Evolutionary conservation across 2,113 vertebrate genomes (phyloP), one percentile per base, ranked within the genome.

Genomic region (Mystacornis crossleyi): DNA sequence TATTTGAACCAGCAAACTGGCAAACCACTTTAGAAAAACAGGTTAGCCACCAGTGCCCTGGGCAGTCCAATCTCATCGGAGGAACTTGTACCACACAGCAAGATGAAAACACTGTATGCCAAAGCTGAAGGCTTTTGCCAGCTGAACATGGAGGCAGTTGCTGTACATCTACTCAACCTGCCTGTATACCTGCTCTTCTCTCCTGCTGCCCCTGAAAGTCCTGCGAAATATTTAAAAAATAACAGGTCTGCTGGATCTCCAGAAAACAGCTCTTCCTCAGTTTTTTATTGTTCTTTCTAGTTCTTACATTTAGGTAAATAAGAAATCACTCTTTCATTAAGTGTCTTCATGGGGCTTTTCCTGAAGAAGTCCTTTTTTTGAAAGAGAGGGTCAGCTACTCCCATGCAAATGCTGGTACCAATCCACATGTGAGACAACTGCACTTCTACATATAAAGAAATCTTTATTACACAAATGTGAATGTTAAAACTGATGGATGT

Each of bases 21-120:
- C 54, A 82, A 75, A 42, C 62, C 54, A 69, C 40, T 94, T 93
- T 75, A 65, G 58, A 93, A 91, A 82, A 89, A 60, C 17, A 38
- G 42, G 45, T 71, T 61, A 79, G n/a, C 54, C 70, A 66, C 31
- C 58, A 58, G 53, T 80, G 89, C 62, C 73, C 57, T 33, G 29
- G 62, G 81, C 70, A 72, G 34, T 71, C 67, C 34, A 40, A 23
- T 47, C 17, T 73, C 4, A 3, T 71, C 0, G 0, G 34, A 48
- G 21, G 40, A 71, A 51, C 43, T 51, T 4, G 0, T 18, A 64
- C 29, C 0, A 0, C 25, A 20, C 21, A 67, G 66, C 34, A 47
- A 25, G 36, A 64, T 72, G 66, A 69, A 64, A 86, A 57, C 10
- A 3, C 10, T 28, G 18, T 29, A 10, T 43, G 33, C 40, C 51